Evolutionary conservation across 2,888 invertebrate genomes (phyloP).

Genomic region (Drosophila antonietae): DNA sequence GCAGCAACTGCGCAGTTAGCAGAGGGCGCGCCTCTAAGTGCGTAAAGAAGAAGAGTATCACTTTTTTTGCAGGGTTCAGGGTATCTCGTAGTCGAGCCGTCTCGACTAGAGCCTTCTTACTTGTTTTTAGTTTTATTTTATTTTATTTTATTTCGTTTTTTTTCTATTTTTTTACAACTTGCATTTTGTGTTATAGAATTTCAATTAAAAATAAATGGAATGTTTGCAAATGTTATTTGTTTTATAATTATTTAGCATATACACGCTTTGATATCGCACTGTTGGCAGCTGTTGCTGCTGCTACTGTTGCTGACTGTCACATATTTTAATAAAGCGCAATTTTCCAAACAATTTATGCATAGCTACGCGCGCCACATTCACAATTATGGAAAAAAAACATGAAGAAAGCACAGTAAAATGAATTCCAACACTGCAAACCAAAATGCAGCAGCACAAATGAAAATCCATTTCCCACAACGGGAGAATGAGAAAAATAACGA

Average conservation of each 20-base stretch:
- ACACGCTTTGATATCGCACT: neutral
- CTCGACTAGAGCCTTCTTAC: too few relatives aligned
- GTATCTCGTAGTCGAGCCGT: too few relatives aligned
- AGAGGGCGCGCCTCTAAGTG: too few relatives aligned
- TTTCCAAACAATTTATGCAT: constrained; percentile 57
- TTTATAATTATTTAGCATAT: neutral
- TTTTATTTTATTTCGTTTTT: neutral
- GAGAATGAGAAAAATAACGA: constrained; percentile 1
- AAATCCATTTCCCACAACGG: constrained; percentile 47
- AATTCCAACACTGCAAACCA: constrained; percentile 28
- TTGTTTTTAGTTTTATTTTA: neutral
- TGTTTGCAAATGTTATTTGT: neutral
- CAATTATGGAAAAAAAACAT: constrained; percentile 4
- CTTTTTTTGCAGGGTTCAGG: too few relatives aligned
- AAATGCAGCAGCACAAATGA: constrained; percentile 53
- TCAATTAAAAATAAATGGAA: neutral
- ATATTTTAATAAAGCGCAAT: constrained; percentile 52
- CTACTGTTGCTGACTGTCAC: constrained; percentile 13
- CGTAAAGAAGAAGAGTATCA: too few relatives aligned
- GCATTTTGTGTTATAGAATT: neutral
- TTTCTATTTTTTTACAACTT: neutral
- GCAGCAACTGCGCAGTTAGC: too few relatives aligned
- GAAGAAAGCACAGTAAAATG: constrained; percentile 7
- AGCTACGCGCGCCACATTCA: constrained; percentile 20
- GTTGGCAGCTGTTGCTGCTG: constrained; percentile 1